These are phyloP conservation scores for Brachionus rubens DNA, from an alignment of 1,140 invertebrate species.

Conservation along the genomic window DNA sequence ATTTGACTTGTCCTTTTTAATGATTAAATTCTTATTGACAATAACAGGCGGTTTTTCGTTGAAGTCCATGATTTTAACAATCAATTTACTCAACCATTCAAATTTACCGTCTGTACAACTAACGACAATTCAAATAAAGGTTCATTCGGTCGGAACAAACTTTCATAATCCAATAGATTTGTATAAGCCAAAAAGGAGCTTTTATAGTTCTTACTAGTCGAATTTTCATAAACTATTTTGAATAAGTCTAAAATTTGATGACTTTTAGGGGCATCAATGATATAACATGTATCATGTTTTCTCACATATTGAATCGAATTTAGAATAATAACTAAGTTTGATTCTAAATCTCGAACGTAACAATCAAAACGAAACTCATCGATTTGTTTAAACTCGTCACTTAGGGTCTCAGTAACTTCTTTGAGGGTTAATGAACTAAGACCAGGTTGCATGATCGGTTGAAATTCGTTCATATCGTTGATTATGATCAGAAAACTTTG, in stretches of 20 bases:
- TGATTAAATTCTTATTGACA: background rate
- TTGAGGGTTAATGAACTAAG: constrained; percentile 1
- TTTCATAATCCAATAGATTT: constrained; percentile 15
- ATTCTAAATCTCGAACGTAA: constrained; percentile 22
- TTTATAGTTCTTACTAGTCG: background rate
- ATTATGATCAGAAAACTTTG: constrained; percentile 1
- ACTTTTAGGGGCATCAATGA: background rate
- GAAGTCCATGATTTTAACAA: constrained; percentile 16
- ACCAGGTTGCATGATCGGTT: background rate
- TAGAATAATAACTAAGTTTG: background rate
- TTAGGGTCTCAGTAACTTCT: background rate
- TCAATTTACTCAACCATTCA: background rate
- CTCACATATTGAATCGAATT: constrained; percentile 11
- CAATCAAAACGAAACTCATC: constrained; percentile 26
- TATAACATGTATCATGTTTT: background rate
- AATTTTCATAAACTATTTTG: constrained; percentile 26
- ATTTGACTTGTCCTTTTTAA: constrained; percentile 29
- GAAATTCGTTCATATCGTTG: background rate
- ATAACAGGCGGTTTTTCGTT: constrained; percentile 20
- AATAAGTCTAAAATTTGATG: background rate
- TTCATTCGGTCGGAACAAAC: constrained; percentile 26
- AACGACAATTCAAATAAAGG: constrained; percentile 27
- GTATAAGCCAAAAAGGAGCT: constrained; percentile 10
- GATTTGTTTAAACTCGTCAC: background rate
- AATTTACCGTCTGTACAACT: too few species aligned